Base-by-base conservation (phyloP, 2,797 vertebrate genomes). In the Chiloscyllium punctatum region DNA sequence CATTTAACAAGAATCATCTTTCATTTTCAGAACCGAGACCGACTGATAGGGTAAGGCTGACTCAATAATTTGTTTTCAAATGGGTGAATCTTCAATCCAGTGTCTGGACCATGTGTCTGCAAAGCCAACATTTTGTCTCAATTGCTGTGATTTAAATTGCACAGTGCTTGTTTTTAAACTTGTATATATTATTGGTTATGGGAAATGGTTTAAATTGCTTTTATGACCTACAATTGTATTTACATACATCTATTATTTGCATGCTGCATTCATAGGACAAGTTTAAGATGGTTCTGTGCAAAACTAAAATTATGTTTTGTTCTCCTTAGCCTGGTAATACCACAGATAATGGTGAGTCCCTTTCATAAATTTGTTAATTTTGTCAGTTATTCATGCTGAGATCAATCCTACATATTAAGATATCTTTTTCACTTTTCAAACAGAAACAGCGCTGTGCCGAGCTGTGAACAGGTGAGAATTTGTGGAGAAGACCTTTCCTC, bases 401-500 rank as follows among this genome's bases (percentile, higher is more conserved):
- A n/a, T 42, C 37, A 68, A 42, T 92, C 18, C 33, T 68, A 8
- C 69, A 77, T 95, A 18, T 11, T 72, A 53, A 94, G 3, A 95
- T 77, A 53, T 53, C 53, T 30, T 6, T 94, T 71, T 37, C 18
- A 53, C 42, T 74, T 95, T 74, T 77, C 48, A 72, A 74, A 77
- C 94, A 95, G 94, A 53, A 53, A 95, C 94, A 51, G 33, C 30
- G 5, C 30, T 95, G 27, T 95, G 94, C n/a, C 4, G 0, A 95
- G 71, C 69, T 53, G 69, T 72, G 42, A 51, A 95, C 51, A 95
- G 94, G 94, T 95, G 74, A n/a, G 94, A 51, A 33, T 57, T 8
- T 69, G 11, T 11, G 27, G 4, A 57, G 51, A 69, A n/a, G 13
- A 13, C 16, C 69, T 95, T 53, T 95, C 3, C 30, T 62, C 87